These are phyloP conservation scores for Drosophila prosaltans DNA, from an alignment of 1,140 invertebrate species.

Conservation along the genomic window DNA sequence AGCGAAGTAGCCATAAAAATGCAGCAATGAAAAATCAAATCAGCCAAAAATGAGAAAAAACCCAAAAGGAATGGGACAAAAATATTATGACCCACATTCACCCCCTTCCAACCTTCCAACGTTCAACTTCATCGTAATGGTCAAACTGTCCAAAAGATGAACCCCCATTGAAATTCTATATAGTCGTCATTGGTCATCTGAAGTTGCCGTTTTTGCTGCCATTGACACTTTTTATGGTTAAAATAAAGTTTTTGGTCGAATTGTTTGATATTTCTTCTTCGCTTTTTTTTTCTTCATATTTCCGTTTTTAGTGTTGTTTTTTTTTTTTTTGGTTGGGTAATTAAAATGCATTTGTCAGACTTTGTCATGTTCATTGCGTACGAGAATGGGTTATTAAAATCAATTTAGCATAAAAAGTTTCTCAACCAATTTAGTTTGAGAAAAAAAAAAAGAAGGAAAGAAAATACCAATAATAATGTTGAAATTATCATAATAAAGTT, in stretches of 20 bases:
- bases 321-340: conserved; percentile 34
- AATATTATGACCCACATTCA: conserved; percentile 58
- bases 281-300: conserved; percentile 19
- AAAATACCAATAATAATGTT: no score
- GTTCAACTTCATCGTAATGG: conserved; percentile 5
- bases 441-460: background rate
- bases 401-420: conserved; percentile 72
- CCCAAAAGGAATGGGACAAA: conserved; percentile 50
- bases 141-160: conserved; percentile 2
- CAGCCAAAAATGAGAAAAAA: conserved; percentile 66
- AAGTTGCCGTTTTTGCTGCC: conserved; percentile 28
- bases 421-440: conserved; percentile 41
- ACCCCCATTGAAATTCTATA: background rate
- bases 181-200: conserved; percentile 42
- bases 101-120: background rate
- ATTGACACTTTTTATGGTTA: conserved; percentile 44
- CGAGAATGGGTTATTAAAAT: conserved; percentile 66
- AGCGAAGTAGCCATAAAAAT: conserved; percentile 68
- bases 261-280: conserved; percentile 30
- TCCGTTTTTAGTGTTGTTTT: conserved; percentile 49
- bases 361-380: conserved; percentile 40
- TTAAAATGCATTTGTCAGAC: conserved; percentile 78
- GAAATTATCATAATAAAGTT: no score
- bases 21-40: conserved; percentile 77
- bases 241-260: conserved; percentile 37